Base-by-base conservation (phyloP, 2,888 invertebrate genomes). In the Stegana nigrithorax region DNA sequence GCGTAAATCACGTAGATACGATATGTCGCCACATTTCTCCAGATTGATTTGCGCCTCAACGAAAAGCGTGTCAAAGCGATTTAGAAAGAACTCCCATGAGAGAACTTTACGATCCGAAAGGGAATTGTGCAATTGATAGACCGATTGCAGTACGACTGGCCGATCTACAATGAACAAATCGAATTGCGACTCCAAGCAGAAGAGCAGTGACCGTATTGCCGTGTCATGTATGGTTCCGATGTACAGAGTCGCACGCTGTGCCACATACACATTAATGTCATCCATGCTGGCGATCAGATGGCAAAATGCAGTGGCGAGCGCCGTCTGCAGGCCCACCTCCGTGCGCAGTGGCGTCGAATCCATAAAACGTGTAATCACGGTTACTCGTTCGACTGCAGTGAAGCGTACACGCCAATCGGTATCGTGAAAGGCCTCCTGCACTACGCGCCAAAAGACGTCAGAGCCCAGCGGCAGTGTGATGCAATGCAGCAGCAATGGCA, bases 131-230 rank as follows among this genome's bases (percentile, higher is more conserved):
- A 99, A 89, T 83, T 98, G 95, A 84, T 96, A 96, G 59, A 99
- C 89, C 1, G 96, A 94, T 84, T 98, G 97, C 42, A 99, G 89
- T 27, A 99, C 95, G 90, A 98, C 94, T 0, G 98, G 97, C 42
- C 99, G 90, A 86, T 99, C 99, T 64, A 95, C 92, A 65, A 98
- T 96, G 67, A 98, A 97, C 65, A 94, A 90, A 88, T 99, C 99
- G 87, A 99, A 99, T 87, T 99, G 98, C 0, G 95, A 94, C 88
- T 99, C 98, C 87, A 99, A 87, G 85, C 98, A 98, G 88, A 93
- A 91, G 60, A 96, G 91, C 68, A 97, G 88, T 62, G 95, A 91
- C 92, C 95, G 86, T 42, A 97, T 89, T 58, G 97, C 94, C 59
- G 91, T 89, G 79, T 95, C 94, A 82, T 97, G 97, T 76, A 98